Base-by-base conservation (phyloP, 2,113 vertebrate species). In the Scopus umbretta region DNA sequence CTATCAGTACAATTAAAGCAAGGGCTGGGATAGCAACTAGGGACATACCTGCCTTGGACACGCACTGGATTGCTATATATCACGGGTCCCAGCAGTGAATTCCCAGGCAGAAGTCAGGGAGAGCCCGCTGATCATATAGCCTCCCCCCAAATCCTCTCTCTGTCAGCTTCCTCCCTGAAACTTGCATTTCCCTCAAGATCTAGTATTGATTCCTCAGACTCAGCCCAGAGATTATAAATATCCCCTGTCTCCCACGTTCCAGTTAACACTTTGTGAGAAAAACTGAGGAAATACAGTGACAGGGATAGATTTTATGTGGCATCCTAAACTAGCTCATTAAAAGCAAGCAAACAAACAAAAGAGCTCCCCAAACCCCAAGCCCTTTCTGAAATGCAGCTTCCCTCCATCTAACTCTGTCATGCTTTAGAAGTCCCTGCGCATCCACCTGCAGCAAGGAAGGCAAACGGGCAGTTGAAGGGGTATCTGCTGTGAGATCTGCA, bases 341-440 rank as follows among this genome's bases (percentile, higher is more conserved):
- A 94, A 91, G 38, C 58, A 88, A 93, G 38, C 53, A 86, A 93
- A 42, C 10, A 86, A 95, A 95, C 38, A 86, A 58, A n/a, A 80
- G 25, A 55, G 21, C 6, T 91, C 49, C 59, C 45, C 38, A 92
- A 36, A 75, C 6, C 26, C 26, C 42, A 79, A 42, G 47, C 6
- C 32, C 20, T 82, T 75, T 71, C n/a, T 59, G 61, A 94, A 92
- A 90, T 20, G 52, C 49, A 71, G 43, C 29, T 96, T 93, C 56
- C 50, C 47, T 75, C 70, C 23, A 15, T 30, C 55, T 78, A 56
- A 71, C 23, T 36, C 34, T 47, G 13, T 32, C 26, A 47, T 19
- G 10, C 23, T 75, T 80, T 61, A 56, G 29, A 63, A 90, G 43
- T 61, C 42, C 56, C 29, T 63, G 34, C 49, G 47, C 42, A 88